Conservation (phyloP, 2,888 invertebrate species). For the Agrochola macilenta region DNA sequence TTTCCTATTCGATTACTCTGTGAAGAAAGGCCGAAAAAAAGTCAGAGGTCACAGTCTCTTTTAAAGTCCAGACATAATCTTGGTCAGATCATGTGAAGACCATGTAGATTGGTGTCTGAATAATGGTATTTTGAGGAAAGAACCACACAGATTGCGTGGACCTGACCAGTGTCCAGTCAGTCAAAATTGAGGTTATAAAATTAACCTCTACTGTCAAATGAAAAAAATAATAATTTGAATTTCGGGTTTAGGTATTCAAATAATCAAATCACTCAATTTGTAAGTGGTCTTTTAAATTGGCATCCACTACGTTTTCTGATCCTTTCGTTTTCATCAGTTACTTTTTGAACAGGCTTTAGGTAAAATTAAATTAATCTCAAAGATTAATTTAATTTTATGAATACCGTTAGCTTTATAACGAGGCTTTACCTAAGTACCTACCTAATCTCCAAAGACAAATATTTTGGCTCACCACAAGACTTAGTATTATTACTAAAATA, state of each 20-base stretch:
- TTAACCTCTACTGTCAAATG: neutral
- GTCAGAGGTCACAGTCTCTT: no score
- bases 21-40: no score
- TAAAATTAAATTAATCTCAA: neutral
- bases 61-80: no score
- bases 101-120: no score
- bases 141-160: no score
- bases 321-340: neutral
- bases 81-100: no score
- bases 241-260: neutral
- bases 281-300: neutral
- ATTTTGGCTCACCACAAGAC: conserved; percentile 13
- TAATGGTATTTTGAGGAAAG: no score
- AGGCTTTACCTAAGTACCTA: conserved; percentile 3
- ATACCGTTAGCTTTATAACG: neutral
- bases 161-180: no score
- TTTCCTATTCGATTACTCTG: no score
- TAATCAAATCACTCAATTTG: neutral
- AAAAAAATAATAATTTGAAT: neutral
- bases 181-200: neutral
- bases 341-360: neutral
- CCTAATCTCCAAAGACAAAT: neutral
- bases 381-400: conserved; percentile 4
- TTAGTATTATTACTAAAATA: conserved; percentile 16
- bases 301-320: neutral